Conservation (phyloP, 92 coral and sea anemone genomes). For the Chrysogorgia sp. region DNA sequence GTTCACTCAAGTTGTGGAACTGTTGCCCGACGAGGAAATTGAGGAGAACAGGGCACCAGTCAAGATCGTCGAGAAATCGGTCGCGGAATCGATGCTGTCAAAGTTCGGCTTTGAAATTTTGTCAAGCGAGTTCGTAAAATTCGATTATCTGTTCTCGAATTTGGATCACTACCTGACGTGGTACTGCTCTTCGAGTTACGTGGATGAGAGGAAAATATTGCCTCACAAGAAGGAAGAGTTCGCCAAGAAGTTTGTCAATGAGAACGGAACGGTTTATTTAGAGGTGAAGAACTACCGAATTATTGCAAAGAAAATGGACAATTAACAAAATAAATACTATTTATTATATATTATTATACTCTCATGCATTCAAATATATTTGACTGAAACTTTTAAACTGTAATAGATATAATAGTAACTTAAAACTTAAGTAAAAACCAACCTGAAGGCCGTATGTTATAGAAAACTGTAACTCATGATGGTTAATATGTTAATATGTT, state of each 20-base stretch:
- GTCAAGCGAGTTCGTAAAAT: background rate
- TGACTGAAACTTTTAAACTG: no score
- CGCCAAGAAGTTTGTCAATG: background rate
- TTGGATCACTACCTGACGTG: conserved; percentile 3
- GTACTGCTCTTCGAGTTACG: background rate
- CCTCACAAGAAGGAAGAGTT: background rate
- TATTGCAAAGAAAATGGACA: background rate
- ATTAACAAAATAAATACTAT: no score
- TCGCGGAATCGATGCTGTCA: background rate
- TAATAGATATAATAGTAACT: no score
- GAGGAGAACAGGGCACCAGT: background rate
- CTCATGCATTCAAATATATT: no score
- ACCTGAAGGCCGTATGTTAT: no score
- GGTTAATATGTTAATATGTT: no score
- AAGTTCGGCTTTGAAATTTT: background rate
- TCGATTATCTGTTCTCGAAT: conserved; percentile 9
- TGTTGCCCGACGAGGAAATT: background rate
- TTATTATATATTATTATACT: no score
- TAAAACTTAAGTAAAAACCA: no score
- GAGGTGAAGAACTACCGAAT: background rate
- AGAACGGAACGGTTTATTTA: background rate
- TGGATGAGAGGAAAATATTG: conserved; percentile 19
- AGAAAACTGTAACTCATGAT: no score
- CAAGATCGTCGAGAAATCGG: background rate
- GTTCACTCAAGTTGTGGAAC: background rate